Percentiles rank a stretch among this genome's conserved stretches.
Evolutionary conservation across 1,140 invertebrate species (phyloP).

Genomic region (Cardiocondyla obscurior): DNA sequence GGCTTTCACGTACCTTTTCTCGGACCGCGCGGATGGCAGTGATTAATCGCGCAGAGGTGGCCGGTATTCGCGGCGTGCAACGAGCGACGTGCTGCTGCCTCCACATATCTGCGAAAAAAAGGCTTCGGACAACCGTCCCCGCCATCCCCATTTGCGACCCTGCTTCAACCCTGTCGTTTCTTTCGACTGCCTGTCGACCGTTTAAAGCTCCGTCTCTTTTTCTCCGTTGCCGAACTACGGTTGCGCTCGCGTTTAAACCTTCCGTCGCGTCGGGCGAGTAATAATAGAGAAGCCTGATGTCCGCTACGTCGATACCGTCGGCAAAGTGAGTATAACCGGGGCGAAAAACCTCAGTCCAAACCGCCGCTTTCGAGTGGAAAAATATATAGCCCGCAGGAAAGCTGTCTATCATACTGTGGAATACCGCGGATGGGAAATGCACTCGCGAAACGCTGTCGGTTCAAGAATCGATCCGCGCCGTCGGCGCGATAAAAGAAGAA

Average conservation of each 20-base stretch:
- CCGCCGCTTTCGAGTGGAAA: background rate
- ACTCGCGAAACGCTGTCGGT: conserved; percentile 47
- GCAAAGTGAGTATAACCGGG: background rate
- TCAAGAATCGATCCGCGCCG: conserved; percentile 53
- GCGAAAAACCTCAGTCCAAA: background rate
- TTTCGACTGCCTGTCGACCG: background rate
- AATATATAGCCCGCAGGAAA: conserved; percentile 40
- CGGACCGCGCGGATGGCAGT: conserved; percentile 63
- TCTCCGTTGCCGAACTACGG: background rate
- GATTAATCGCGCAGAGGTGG: conserved; percentile 72
- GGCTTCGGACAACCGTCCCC: conserved; percentile 52
- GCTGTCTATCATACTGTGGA: conserved; percentile 18
- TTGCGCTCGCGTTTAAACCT: conserved; percentile 16
- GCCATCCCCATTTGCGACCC: conserved; percentile 28
- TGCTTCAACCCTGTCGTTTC: conserved; percentile 30
- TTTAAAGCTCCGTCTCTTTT: conserved; percentile 6
- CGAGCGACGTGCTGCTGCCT: conserved; percentile 68
- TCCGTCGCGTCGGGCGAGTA: background rate
- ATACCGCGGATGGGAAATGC: background rate
- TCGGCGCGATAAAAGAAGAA: conserved; percentile 40
- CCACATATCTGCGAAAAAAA: conserved; percentile 63
- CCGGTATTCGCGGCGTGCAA: conserved; percentile 68
- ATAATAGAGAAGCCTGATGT: conserved; percentile 16
- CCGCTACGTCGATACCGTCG: background rate
- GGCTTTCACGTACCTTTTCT: conserved; percentile 61